phyloP scores from a whole-genome alignment of 2,888 invertebrate genomes.

The Nephrotoma guestfalica region DNA sequence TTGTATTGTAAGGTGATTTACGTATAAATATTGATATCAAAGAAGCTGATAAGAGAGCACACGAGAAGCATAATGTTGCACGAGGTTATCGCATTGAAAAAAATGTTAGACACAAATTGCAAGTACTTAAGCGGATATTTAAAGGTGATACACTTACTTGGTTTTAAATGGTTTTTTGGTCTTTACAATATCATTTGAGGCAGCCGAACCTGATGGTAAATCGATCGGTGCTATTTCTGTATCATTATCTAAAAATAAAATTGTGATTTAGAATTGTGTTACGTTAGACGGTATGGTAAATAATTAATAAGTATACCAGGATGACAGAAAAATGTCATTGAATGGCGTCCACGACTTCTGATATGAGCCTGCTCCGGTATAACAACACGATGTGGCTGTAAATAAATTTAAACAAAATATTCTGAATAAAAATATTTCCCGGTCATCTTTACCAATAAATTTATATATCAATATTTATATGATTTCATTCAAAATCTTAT shows the following conservation, averaged over 20 bases:
- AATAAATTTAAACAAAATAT: constrained; percentile 6
- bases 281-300: neutral
- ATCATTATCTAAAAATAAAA: constrained; percentile 21
- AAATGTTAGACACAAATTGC: neutral
- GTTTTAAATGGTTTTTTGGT: constrained; percentile 33
- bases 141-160: constrained; percentile 19
- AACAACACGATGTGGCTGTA: constrained; percentile 55
- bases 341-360: constrained; percentile 51
- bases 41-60: neutral
- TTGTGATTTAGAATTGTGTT: neutral
- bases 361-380: constrained; percentile 49
- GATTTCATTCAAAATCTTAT: no score
- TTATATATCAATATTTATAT: no score
- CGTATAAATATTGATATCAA: neutral
- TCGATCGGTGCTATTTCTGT: constrained; percentile 32
- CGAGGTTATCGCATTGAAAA: no score
- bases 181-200: constrained; percentile 23
- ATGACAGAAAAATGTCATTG: constrained; percentile 63
- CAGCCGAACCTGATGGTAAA: constrained; percentile 23
- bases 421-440: no score
- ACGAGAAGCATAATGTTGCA: neutral
- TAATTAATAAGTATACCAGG: constrained; percentile 36
- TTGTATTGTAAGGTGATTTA: neutral
- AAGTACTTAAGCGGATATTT: neutral
- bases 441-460: no score